Evolutionary conservation across 2,888 invertebrate species (phyloP).

Genomic region (Dasysyrphus tricinctus): DNA sequence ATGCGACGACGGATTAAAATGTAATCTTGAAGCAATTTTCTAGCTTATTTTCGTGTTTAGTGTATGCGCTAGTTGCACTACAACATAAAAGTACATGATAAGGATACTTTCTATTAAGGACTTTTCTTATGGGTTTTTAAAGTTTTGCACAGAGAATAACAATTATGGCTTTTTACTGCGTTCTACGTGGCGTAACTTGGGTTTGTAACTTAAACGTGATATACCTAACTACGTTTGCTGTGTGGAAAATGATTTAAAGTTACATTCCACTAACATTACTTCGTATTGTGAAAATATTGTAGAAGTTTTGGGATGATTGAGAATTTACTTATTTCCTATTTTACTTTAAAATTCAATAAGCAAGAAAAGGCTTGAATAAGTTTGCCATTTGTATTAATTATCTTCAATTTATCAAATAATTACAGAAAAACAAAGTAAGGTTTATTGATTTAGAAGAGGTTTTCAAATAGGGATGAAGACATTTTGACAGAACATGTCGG

Average conservation of each 20-base stretch:
- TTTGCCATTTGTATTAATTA: too few relatives aligned
- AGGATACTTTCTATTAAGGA: conserved; percentile 10
- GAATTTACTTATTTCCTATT: too few relatives aligned
- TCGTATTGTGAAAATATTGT: background rate
- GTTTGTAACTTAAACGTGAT: background rate
- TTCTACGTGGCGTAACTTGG: background rate
- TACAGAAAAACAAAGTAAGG: too few relatives aligned
- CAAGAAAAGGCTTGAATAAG: too few relatives aligned
- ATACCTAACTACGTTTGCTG: background rate
- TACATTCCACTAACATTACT: too few relatives aligned
- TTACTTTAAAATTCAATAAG: too few relatives aligned
- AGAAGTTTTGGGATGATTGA: too few relatives aligned
- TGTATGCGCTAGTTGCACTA: conserved; percentile 10
- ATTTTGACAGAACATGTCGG: too few relatives aligned
- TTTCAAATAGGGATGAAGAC: too few relatives aligned
- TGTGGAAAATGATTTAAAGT: background rate
- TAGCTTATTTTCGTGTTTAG: conserved; percentile 7
- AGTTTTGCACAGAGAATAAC: background rate
- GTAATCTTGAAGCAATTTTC: conserved; percentile 34
- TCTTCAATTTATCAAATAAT: too few relatives aligned
- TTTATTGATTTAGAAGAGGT: too few relatives aligned
- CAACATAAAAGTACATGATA: background rate
- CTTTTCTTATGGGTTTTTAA: conserved; percentile 1
- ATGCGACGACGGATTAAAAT: conserved; percentile 55
- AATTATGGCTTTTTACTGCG: background rate